Base-by-base conservation (phyloP, 2,113 vertebrate genomes). In the Oncorhynchus gorbuscha region DNA sequence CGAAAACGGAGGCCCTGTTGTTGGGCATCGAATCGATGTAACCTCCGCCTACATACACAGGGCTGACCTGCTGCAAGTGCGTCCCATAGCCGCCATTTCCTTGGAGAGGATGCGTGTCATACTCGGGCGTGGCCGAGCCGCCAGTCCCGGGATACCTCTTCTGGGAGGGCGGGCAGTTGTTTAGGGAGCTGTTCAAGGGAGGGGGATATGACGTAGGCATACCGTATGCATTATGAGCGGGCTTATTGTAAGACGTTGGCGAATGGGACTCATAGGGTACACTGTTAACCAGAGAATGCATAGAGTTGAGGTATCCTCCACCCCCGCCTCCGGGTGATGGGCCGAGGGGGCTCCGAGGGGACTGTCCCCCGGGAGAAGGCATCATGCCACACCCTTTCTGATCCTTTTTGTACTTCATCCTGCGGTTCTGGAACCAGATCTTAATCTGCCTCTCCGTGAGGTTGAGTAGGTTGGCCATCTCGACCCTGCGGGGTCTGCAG, bases 401-500 rank as follows among this genome's bases (percentile, higher is more conserved):
- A 93, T 99, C 97, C 90, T 99, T 99, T 92, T 99, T 99, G 91
- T 99, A 98, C 79, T 99, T 99, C 98, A 99, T 99, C 86, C 97
- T 94, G 77, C 97, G 96, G 86, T 99, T 99, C 91, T 99, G 98
- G 90, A 99, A 99, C 98, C 98, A 99, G 88, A 99, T 99, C 93
- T 99, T 99, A 85, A 99, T 99, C 93, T 99, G 98, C 92, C 97
- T 96, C 88, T 99, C 98, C 0, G 97, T 98, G 85, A 99, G 96
- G 91, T 97, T 99, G 81, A 99, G 96, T 86, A 99, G 88, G 90
- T 98, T 99, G 69, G 98, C 98, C 97, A 99, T 99, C 91, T 99
- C 97, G 85, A 99, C 96, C 76, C 97, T 93, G 80, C 98, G 91
- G 14, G 97, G 97, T 86, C 97, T 94, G 89, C 97, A 99, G 79